Conservation (phyloP, 2,113 vertebrate species). For the Pygathrix nemaeus region DNA sequence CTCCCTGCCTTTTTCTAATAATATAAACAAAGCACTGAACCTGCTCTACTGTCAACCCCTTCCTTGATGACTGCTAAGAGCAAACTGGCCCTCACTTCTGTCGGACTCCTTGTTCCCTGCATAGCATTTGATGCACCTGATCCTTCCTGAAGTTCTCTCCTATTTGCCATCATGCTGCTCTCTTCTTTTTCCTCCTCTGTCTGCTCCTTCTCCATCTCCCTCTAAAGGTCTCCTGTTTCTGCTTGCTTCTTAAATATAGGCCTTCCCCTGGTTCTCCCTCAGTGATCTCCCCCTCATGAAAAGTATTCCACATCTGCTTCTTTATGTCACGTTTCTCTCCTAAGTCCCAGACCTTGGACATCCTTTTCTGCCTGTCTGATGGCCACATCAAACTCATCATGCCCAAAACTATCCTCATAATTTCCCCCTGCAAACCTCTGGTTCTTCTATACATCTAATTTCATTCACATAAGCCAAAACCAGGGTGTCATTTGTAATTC, state of each 20-base stretch:
- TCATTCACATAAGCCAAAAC: background rate
- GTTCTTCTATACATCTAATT: background rate
- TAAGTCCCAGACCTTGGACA: background rate
- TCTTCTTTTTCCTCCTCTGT: background rate
- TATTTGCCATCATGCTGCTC: background rate
- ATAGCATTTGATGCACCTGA: background rate
- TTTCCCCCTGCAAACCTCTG: background rate
- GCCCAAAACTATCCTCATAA: background rate
- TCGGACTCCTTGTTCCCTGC: background rate
- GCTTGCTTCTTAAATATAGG: background rate
- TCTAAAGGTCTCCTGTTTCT: background rate
- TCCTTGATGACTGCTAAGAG: background rate
- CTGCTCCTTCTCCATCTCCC: background rate
- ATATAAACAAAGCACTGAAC: background rate
- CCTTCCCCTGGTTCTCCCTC: background rate
- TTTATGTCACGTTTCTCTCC: background rate
- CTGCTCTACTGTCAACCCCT: background rate
- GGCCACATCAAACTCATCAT: background rate
- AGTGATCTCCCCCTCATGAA: fast-evolving
- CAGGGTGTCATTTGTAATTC: background rate
- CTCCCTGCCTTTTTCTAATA: background rate
- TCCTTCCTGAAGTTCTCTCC: background rate
- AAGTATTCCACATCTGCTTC: background rate
- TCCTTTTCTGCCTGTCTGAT: background rate
- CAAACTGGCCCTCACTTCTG: background rate